Evolutionary conservation across 2,797 vertebrate genomes (phyloP), one percentile per base, ranked within the genome.

Genomic region (Avahi laniger): DNA sequence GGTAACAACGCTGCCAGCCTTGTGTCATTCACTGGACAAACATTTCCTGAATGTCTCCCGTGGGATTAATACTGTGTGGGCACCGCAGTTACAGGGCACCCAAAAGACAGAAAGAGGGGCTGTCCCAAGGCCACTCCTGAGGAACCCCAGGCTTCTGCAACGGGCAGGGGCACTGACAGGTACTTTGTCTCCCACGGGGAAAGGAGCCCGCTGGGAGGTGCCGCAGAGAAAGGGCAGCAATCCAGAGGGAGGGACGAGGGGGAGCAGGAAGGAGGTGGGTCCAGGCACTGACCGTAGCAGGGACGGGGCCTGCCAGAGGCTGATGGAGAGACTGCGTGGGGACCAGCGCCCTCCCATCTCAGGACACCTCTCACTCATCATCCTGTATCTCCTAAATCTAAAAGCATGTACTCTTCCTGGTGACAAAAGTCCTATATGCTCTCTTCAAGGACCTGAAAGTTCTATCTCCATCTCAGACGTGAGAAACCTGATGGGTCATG

Each of bases 231-330:
- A 48, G 52, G n/a, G 1, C 13, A 11, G 73, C 15, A 11, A 30
- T 33, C 70, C 3, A 15, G 28, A 1, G 15, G 33, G 43, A 24
- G n/a, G 48, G 0, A 4, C 2, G 33, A 43, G 43, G 63, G 13
- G 5, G 8, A 7, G 18, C 1, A 0, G 35, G 70, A 24, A 46
- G 43, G 69, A 13, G 14, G 1, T 0, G 18, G 26, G n/a, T 4
- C 12, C 8, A 1, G 17, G 4, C 0, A 3, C n/a, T 2, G 0
- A 69, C 0, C 0, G 12, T n/a, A 1, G 57, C 0, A 0, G 78
- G 46, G 22, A 18, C 0, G 0, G 41, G 52, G 38, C 22, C 12
- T 4, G 20, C 26, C 5, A 5, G 67, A 24, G 0, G 0, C 33
- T 4, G 59, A 28, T 0, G 20, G 30, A 35, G 2, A 9, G 7